A percentile compares a stretch with the other conserved stretches of the same genome.
phyloP scores from a whole-genome alignment of 2,888 invertebrate genomes.

The Chirona hameri region DNA sequence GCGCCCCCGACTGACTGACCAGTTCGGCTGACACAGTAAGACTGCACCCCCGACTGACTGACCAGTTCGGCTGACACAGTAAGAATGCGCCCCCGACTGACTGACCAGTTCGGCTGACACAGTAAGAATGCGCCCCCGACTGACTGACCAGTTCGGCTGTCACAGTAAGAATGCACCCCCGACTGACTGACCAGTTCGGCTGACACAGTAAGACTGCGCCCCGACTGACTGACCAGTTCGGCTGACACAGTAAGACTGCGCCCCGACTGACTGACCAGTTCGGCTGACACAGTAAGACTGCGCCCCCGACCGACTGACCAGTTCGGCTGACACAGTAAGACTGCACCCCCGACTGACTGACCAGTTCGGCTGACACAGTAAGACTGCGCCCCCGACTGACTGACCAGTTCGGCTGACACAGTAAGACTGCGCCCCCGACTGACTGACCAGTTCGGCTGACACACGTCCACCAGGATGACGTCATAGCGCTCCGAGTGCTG shows the following conservation, averaged over 20 bases:
- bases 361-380: constrained; percentile 70
- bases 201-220: constrained; percentile 58
- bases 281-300: constrained; percentile 61
- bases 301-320: constrained; percentile 55
- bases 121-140: constrained; percentile 45
- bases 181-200: constrained; percentile 61
- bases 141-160: constrained; percentile 64
- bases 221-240: constrained; percentile 59
- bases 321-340: constrained; percentile 64
- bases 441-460: constrained; percentile 66
- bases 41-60: constrained; percentile 43
- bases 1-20: constrained; percentile 54
- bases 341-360: constrained; percentile 47
- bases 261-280: constrained; percentile 56
- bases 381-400: constrained; percentile 36
- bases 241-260: constrained; percentile 61
- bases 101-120: constrained; percentile 67
- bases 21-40: constrained; percentile 66
- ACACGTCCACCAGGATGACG: constrained; percentile 75
- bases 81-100: constrained; percentile 31
- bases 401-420: constrained; percentile 69
- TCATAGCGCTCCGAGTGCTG: constrained; percentile 77
- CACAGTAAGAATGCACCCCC: constrained; percentile 55
- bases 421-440: constrained; percentile 28
- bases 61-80: constrained; percentile 71